A percentile compares a stretch with the other conserved stretches of the same genome.
Conservation (phyloP, 2,797 vertebrate species). For the Cyprinella venusta region DNA sequence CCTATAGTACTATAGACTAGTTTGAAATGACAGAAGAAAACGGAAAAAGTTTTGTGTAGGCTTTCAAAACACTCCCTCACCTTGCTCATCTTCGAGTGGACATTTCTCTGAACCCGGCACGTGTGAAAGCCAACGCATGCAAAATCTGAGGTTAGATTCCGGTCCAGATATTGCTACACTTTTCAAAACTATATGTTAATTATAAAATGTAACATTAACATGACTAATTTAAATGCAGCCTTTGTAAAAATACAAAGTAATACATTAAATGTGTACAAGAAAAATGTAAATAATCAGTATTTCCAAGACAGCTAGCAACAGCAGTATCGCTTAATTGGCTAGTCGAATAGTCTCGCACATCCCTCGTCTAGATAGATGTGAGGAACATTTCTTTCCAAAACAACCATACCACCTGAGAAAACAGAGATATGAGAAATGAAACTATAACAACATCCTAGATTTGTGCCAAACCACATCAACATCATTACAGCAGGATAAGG, state of each 20-base stretch:
- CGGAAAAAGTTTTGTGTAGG: no score
- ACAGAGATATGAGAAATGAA: constrained; percentile 16
- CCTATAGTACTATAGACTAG: no score
- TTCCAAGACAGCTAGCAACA: not conserved
- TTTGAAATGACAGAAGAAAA: no score
- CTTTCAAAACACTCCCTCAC: no score
- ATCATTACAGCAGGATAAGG: constrained; percentile 11
- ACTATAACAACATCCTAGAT: constrained; percentile 9
- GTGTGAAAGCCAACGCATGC: no score
- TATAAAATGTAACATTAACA: no score
- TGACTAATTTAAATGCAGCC: not conserved
- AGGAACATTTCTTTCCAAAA: constrained; percentile 4
- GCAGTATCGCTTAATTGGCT: not conserved
- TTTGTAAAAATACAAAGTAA: no score
- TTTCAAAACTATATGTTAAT: no score
- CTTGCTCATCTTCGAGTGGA: no score
- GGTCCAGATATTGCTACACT: no score
- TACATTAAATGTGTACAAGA: not conserved
- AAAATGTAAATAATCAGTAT: not conserved
- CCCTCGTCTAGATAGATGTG: not conserved
- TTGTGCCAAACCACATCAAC: not conserved
- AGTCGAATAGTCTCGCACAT: not conserved
- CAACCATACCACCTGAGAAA: not conserved
- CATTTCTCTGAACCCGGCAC: no score
- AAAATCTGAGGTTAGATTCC: no score